Evolutionary conservation across 2,113 vertebrate species (phyloP).

Genomic region (Gnathonemus echidnorhynchus): DNA sequence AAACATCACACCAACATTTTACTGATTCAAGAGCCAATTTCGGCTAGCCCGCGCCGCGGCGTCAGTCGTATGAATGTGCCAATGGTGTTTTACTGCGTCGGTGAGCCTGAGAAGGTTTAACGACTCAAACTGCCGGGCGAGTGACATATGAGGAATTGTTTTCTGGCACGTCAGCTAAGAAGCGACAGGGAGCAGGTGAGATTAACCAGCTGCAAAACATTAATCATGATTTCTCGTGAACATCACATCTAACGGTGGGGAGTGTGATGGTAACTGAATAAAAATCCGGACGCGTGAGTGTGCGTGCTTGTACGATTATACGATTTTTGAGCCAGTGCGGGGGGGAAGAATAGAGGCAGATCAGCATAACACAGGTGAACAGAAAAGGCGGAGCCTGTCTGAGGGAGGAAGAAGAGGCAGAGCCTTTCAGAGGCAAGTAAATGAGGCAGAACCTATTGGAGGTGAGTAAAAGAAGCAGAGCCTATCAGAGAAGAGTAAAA

Average conservation of each 20-base stretch:
- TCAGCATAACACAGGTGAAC: not conserved
- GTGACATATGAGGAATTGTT: not conserved
- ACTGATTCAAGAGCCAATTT: not conserved
- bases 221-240: not conserved
- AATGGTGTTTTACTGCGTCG: not conserved
- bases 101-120: not conserved
- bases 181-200: not conserved
- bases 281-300: not conserved
- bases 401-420: not conserved
- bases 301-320: not conserved
- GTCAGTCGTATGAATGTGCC: not conserved
- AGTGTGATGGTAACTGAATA: not conserved
- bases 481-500: not conserved
- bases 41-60: no score
- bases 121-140: not conserved
- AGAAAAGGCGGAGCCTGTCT: not conserved
- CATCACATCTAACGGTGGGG: not conserved
- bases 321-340: not conserved
- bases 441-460: not conserved
- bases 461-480: not conserved
- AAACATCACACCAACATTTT: not conserved
- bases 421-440: not conserved
- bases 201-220: not conserved
- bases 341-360: not conserved
- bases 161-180: not conserved